Percentiles rank a stretch among this genome's conserved stretches.
Evolutionary conservation across 2,888 invertebrate species (phyloP).

Genomic region (Mythimna vitellina): DNA sequence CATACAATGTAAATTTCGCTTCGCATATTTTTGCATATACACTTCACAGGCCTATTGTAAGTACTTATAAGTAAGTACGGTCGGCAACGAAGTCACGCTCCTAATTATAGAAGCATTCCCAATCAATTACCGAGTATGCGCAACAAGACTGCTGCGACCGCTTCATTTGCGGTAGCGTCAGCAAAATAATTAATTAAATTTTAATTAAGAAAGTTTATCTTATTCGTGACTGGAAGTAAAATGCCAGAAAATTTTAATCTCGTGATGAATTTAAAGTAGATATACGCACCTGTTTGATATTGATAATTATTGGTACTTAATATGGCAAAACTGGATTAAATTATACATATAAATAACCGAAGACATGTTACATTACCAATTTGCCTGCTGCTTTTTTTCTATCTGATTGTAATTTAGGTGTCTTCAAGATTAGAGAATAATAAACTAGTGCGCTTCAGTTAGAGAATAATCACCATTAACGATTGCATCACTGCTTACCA

Average conservation of each 20-base stretch:
- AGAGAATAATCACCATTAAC: too few species aligned
- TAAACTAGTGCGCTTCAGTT: too few species aligned
- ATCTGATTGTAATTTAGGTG: too few species aligned
- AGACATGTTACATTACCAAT: too few species aligned
- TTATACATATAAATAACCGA: not conserved
- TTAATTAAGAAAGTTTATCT: constrained; percentile 32
- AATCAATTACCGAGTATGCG: constrained; percentile 87
- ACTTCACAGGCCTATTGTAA: constrained; percentile 25
- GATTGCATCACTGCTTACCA: too few species aligned
- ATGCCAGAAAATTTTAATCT: constrained; percentile 5
- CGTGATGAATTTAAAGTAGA: constrained; percentile 22
- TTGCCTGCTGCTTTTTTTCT: too few species aligned
- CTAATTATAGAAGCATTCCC: constrained; percentile 91
- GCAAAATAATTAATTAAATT: constrained; percentile 65
- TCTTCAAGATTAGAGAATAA: too few species aligned
- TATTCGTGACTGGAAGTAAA: constrained; percentile 3
- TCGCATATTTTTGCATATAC: constrained; percentile 45
- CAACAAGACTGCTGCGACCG: constrained; percentile 80
- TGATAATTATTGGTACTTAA: not conserved
- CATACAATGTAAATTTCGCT: constrained; percentile 43
- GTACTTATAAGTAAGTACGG: constrained; percentile 68
- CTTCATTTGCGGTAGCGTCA: constrained; percentile 80
- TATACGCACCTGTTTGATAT: constrained; percentile 20
- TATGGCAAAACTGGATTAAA: not conserved
- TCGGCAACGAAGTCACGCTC: constrained; percentile 85